phyloP scores from a whole-genome alignment of 2,797 vertebrate species.

The Rhinoraja longicauda region DNA sequence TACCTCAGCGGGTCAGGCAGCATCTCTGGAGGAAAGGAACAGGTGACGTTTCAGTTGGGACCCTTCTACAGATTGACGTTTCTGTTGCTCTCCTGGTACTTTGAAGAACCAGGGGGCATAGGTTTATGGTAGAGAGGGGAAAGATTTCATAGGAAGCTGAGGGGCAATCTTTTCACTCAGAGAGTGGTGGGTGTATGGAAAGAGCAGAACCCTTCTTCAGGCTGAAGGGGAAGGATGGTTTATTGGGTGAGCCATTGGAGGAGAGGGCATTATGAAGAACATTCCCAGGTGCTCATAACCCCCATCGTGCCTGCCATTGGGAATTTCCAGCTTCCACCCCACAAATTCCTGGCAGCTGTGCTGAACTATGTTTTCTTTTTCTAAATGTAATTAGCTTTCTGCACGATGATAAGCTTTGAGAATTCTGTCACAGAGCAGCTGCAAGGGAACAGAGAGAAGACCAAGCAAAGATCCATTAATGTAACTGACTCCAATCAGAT shows the following conservation, averaged over 20 bases:
- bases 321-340: conserved; percentile 28
- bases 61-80: too few relatives aligned
- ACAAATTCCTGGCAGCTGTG: conserved; percentile 19
- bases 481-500: not conserved
- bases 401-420: conserved; percentile 8
- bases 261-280: not conserved
- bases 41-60: too few relatives aligned
- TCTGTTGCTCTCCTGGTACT: too few relatives aligned
- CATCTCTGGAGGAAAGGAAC: too few relatives aligned
- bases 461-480: conserved; percentile 4
- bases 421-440: not conserved
- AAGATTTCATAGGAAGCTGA: too few relatives aligned
- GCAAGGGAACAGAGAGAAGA: not conserved
- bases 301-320: not conserved
- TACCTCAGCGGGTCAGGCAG: too few relatives aligned
- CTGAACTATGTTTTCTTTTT: not conserved
- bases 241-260: not conserved
- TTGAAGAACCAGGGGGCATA: too few relatives aligned
- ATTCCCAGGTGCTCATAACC: not conserved
- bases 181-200: too few relatives aligned
- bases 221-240: not conserved
- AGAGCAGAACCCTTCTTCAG: too few relatives aligned
- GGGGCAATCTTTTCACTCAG: too few relatives aligned
- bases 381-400: not conserved
- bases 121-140: too few relatives aligned